Evolutionary conservation across 2,888 invertebrate genomes (phyloP).

Genomic region (Lithophane socia): DNA sequence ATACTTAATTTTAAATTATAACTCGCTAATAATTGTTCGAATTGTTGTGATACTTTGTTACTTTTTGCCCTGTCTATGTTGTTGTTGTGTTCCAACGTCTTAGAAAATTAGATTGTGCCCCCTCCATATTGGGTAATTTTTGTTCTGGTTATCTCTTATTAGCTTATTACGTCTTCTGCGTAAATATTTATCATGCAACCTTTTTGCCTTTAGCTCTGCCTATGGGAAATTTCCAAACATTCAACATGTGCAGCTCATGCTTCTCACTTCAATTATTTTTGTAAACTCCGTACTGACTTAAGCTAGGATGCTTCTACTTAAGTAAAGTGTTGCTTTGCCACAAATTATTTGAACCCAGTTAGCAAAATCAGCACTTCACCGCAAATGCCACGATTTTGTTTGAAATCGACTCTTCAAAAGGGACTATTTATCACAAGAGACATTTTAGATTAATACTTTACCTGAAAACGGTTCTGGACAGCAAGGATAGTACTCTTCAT

Average conservation of each 20-base stretch:
- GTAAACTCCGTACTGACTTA: background rate
- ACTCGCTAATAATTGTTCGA: too few species aligned
- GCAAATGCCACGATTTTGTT: background rate
- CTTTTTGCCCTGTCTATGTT: too few species aligned
- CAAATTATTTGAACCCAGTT: background rate
- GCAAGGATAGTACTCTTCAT: conserved; percentile 98
- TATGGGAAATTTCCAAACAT: background rate
- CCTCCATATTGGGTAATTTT: background rate
- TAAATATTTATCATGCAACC: background rate
- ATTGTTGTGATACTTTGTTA: too few species aligned
- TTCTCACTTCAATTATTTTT: background rate
- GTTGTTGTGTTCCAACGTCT: background rate
- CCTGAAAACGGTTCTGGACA: conserved; percentile 96
- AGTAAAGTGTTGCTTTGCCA: background rate
- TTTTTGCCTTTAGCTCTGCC: background rate
- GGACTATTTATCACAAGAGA: background rate
- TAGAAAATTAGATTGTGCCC: background rate
- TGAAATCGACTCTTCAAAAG: background rate
- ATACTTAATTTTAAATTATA: too few species aligned
- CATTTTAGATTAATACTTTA: conserved; percentile 73
- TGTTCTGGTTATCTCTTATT: background rate
- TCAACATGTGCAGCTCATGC: background rate
- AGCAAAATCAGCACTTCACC: background rate
- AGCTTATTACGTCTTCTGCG: background rate
- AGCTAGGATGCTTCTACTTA: background rate